These are phyloP conservation scores for Alfaro cultratus DNA, from an alignment of 2,797 vertebrate genomes.

Conservation along the genomic window DNA sequence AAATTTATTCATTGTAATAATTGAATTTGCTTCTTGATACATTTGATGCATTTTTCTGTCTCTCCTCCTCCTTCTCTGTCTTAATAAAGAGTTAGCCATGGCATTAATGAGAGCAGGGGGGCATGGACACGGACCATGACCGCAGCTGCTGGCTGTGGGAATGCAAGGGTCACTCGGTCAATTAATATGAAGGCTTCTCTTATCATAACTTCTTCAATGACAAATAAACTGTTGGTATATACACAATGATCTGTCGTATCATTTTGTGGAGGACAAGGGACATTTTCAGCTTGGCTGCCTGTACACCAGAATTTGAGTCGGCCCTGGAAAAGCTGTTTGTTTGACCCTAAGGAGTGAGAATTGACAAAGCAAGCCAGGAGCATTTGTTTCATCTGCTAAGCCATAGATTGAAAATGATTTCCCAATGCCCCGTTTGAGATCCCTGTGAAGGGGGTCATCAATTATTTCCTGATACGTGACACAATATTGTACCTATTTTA, in stretches of 20 bases:
- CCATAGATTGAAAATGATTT: slow-evolving; percentile 90
- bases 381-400: slow-evolving; percentile 88
- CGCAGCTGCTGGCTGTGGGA: slow-evolving; percentile 68
- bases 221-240: slow-evolving; percentile 86
- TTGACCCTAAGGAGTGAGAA: slow-evolving; percentile 88
- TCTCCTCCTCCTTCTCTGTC: slow-evolving; percentile 29
- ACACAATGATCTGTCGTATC: slow-evolving; percentile 85
- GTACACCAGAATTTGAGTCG: slow-evolving; percentile 79
- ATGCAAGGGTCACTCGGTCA: slow-evolving; percentile 78
- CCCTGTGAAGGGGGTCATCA: slow-evolving; percentile 85
- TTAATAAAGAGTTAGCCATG: slow-evolving; percentile 46
- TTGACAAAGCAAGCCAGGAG: slow-evolving; percentile 87
- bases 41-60: not conserved
- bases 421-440: slow-evolving; percentile 83
- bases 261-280: slow-evolving; percentile 85
- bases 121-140: slow-evolving; percentile 27
- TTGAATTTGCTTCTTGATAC: not conserved
- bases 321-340: slow-evolving; percentile 86
- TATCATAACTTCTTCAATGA: slow-evolving; percentile 87
- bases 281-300: slow-evolving; percentile 87
- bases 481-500: slow-evolving; percentile 84
- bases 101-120: slow-evolving; percentile 55
- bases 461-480: slow-evolving; percentile 86
- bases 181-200: slow-evolving; percentile 83
- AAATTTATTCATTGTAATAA: not conserved